Evolutionary conservation across 2,113 vertebrate genomes (phyloP).

Genomic region (Etia nguti): DNA sequence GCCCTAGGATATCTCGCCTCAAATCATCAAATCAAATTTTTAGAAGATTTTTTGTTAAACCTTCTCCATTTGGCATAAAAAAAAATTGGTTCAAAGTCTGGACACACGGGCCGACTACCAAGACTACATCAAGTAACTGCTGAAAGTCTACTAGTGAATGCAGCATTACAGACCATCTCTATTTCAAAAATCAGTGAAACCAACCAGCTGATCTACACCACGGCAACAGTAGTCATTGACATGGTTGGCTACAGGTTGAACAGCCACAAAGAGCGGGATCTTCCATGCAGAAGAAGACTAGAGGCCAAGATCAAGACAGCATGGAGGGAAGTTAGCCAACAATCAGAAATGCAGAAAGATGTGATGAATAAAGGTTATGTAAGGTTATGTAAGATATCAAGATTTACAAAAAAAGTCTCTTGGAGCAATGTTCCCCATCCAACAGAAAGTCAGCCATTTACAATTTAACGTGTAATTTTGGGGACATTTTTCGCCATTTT

Average conservation of each 20-base stretch:
- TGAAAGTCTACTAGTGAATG: accelerated
- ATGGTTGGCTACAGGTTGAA: background rate
- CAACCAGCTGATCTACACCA: background rate
- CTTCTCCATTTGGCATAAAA: background rate
- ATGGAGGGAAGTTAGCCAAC: background rate
- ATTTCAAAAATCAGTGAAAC: background rate
- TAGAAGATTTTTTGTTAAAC: background rate
- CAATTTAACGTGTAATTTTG: no score
- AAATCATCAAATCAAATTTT: background rate
- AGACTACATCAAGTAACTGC: accelerated
- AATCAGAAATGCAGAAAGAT: background rate
- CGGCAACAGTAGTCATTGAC: accelerated
- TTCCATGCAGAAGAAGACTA: background rate
- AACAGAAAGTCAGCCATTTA: no score
- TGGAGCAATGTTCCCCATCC: no score
- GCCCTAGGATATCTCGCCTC: background rate
- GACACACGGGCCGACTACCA: accelerated
- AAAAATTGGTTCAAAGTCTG: accelerated
- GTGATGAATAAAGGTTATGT: background rate
- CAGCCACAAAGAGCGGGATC: background rate
- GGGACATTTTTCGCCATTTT: no score
- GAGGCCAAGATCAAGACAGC: background rate
- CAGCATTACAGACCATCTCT: background rate
- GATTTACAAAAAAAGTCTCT: no score
- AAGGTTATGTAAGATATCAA: no score